Evolutionary conservation across 1,140 invertebrate species (phyloP).

Genomic region (Zaprionus vittiger): DNA sequence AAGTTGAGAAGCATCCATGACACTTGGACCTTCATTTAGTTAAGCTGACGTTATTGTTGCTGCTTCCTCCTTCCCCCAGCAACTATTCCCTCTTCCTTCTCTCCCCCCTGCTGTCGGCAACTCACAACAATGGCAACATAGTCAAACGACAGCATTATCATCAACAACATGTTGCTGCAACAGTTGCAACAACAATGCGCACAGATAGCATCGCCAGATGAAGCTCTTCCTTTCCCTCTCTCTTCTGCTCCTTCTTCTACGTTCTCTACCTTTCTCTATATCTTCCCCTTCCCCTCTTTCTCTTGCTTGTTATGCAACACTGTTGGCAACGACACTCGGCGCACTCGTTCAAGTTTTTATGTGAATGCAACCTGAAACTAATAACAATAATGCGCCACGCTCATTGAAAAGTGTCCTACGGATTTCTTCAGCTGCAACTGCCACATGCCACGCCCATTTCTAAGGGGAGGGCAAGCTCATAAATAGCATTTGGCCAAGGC

Average conservation of each 20-base stretch:
- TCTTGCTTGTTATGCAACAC: constrained; percentile 57
- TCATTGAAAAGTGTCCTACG: constrained; percentile 59
- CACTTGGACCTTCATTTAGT: constrained; percentile 73
- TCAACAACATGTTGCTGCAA: constrained; percentile 77
- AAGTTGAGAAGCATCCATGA: constrained; percentile 58
- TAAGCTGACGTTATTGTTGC: constrained; percentile 59
- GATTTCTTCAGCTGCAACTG: background rate
- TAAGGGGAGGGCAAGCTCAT: constrained; percentile 46
- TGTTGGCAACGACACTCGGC: constrained; percentile 46
- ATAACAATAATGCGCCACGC: constrained; percentile 76
- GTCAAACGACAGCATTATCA: constrained; percentile 73
- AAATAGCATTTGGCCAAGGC: constrained; percentile 59
- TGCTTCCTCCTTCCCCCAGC: constrained; percentile 7
- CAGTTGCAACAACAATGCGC: constrained; percentile 56
- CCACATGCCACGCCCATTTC: background rate
- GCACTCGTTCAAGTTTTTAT: constrained; percentile 67
- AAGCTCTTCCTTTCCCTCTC: background rate
- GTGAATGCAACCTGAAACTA: constrained; percentile 68
- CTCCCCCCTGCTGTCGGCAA: background rate
- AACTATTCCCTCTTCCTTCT: too few species aligned
- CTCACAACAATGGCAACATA: constrained; percentile 66
- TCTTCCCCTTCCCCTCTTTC: background rate
- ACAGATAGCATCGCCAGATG: constrained; percentile 66
- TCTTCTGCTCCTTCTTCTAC: background rate
- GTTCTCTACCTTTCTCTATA: constrained; percentile 1